Conservation (phyloP, 2,113 vertebrate species). For the Alaudala cheleensis region DNA sequence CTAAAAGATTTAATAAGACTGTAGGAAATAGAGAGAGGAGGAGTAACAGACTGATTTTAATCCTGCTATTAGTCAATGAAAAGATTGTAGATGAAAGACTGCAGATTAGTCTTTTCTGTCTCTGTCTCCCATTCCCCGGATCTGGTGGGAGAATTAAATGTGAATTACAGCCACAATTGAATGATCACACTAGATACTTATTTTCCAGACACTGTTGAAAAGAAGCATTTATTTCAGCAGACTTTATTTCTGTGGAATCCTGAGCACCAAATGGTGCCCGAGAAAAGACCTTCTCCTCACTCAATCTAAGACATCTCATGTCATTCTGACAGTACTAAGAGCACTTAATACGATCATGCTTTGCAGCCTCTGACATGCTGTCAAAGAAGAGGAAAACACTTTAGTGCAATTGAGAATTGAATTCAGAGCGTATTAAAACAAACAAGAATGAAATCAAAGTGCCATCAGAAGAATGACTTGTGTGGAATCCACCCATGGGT, state of each 20-base stretch:
- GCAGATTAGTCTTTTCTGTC: not conserved
- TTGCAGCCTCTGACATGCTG: constrained; percentile 1
- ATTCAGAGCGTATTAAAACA: constrained; percentile 19
- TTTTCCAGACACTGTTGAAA: not conserved
- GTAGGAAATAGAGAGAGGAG: not conserved
- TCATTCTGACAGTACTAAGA: not conserved
- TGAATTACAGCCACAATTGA: not conserved
- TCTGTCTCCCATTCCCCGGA: not conserved
- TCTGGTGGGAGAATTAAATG: constrained; percentile 24
- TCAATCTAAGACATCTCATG: not conserved
- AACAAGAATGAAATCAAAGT: not conserved
- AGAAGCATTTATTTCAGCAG: constrained; percentile 39
- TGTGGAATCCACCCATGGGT: not conserved
- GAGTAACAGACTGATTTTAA: constrained; percentile 21
- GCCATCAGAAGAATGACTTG: not conserved
- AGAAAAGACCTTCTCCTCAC: not conserved
- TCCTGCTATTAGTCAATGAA: constrained; percentile 16
- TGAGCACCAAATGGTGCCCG: not conserved
- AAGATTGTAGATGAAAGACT: not conserved
- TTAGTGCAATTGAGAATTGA: not conserved
- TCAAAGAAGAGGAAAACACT: constrained; percentile 9
- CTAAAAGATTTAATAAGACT: not conserved
- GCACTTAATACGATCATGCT: not conserved
- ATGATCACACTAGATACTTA: not conserved
- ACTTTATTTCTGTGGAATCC: not conserved